Percentiles rank a stretch among this genome's conserved stretches.
Conservation (phyloP, 2,797 vertebrate species). For the Coracias cyanogaster region DNA sequence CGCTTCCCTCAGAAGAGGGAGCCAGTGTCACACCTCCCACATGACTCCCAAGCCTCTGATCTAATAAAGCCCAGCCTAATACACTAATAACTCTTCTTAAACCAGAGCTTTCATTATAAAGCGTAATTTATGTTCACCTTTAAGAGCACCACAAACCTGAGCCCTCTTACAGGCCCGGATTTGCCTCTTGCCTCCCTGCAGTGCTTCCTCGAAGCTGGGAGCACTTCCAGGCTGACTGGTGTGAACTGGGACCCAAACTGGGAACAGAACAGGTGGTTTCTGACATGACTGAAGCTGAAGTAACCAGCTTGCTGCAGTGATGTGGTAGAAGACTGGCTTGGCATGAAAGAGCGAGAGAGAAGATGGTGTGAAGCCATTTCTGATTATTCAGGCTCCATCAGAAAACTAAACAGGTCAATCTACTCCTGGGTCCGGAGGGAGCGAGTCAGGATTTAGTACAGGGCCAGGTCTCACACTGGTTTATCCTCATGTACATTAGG, state of each 20-base stretch:
- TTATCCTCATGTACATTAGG: background rate
- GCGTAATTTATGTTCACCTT: conserved; percentile 28
- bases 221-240: background rate
- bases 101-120: conserved; percentile 43
- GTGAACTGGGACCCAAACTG: conserved; percentile 18
- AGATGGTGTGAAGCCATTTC: background rate
- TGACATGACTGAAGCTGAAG: background rate
- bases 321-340: background rate
- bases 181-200: conserved; percentile 5
- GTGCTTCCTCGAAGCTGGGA: background rate
- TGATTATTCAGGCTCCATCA: background rate
- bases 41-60: background rate
- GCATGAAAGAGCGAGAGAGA: background rate
- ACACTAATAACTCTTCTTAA: conserved; percentile 46
- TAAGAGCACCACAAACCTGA: conserved; percentile 2
- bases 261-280: conserved; percentile 8
- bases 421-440: background rate
- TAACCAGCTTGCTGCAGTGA: background rate
- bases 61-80: conserved; percentile 37
- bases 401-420: background rate
- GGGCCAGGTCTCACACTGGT: background rate
- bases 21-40: conserved; percentile 64
- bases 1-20: conserved; percentile 74
- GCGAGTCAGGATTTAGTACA: background rate
- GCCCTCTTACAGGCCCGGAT: background rate